Percentiles rank a stretch among this genome's conserved stretches.
These are phyloP conservation scores for Chaenogobius annularis DNA, from an alignment of 2,113 vertebrate species.

Conservation along the genomic window DNA sequence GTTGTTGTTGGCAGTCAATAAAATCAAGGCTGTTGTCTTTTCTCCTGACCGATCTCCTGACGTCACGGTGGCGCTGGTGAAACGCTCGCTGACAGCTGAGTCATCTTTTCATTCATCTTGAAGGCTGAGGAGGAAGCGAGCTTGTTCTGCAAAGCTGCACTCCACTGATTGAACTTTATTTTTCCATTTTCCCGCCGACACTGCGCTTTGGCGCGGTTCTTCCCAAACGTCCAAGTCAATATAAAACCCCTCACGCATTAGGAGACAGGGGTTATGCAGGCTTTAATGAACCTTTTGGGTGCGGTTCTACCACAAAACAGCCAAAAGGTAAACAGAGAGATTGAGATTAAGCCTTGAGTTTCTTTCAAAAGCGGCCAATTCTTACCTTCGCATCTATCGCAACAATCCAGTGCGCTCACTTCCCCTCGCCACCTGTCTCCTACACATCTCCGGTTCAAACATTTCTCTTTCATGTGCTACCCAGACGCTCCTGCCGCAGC, in stretches of 20 bases:
- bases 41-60: constrained; percentile 30
- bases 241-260: constrained; percentile 33
- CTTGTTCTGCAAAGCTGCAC: constrained; percentile 16
- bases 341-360: constrained; percentile 28
- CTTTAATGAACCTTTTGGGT: constrained; percentile 33
- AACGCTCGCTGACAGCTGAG: constrained; percentile 23
- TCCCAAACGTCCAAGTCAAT: constrained; percentile 20
- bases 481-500: constrained; percentile 17
- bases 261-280: constrained; percentile 13
- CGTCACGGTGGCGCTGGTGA: constrained; percentile 20
- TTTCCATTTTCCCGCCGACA: constrained; percentile 19
- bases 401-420: constrained; percentile 44
- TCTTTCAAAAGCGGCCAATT: constrained; percentile 34
- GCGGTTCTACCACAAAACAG: constrained; percentile 16
- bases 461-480: constrained; percentile 34
- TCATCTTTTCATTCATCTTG: constrained; percentile 43
- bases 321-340: constrained; percentile 35
- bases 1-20: constrained; percentile 34
- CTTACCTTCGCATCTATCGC: constrained; percentile 38
- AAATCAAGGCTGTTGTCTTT: constrained; percentile 39
- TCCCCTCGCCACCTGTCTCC: constrained; percentile 28
- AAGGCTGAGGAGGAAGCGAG: constrained; percentile 24
- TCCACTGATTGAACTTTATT: constrained; percentile 15
- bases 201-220: constrained; percentile 2
- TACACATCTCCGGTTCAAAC: constrained; percentile 39